Conservation (phyloP, 2,888 invertebrate species). For the Acrobasis consociella region DNA sequence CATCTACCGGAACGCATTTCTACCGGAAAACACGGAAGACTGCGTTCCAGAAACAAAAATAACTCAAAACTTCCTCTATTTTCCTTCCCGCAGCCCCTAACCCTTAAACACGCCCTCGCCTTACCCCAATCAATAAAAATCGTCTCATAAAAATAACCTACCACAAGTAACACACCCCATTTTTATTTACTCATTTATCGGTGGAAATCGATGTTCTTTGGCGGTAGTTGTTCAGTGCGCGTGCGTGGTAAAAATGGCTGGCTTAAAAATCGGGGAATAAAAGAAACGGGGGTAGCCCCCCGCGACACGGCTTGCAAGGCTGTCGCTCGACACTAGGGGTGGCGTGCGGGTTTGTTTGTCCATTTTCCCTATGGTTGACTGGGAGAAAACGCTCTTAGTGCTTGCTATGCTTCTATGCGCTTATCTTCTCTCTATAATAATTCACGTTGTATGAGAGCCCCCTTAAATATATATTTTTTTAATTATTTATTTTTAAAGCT, state of each 20-base stretch:
- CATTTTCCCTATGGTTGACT: no score
- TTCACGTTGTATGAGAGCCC: no score
- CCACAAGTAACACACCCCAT: constrained; percentile 46
- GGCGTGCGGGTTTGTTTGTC: constrained; percentile 32
- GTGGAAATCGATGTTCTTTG: constrained; percentile 71
- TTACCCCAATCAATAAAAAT: constrained; percentile 24
- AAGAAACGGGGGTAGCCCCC: constrained; percentile 67
- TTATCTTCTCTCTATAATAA: no score
- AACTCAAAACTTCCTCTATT: not conserved
- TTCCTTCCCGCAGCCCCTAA: not conserved
- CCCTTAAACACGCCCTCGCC: constrained; percentile 20
- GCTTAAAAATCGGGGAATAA: constrained; percentile 78
- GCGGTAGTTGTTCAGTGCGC: constrained; percentile 51
- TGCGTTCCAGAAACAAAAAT: not conserved
- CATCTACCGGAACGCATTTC: no score
- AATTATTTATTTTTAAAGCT: no score
- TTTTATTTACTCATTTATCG: constrained; percentile 65
- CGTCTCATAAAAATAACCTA: constrained; percentile 43
- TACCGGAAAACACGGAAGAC: not conserved
- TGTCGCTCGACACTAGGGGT: constrained; percentile 35
- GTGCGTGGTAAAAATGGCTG: constrained; percentile 77
- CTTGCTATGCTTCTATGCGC: no score
- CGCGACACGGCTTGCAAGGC: constrained; percentile 49
- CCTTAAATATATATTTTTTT: no score
- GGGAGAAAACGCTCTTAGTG: no score